Base-by-base conservation (phyloP, 2,113 vertebrate species). In the Nannospalax galili region DNA sequence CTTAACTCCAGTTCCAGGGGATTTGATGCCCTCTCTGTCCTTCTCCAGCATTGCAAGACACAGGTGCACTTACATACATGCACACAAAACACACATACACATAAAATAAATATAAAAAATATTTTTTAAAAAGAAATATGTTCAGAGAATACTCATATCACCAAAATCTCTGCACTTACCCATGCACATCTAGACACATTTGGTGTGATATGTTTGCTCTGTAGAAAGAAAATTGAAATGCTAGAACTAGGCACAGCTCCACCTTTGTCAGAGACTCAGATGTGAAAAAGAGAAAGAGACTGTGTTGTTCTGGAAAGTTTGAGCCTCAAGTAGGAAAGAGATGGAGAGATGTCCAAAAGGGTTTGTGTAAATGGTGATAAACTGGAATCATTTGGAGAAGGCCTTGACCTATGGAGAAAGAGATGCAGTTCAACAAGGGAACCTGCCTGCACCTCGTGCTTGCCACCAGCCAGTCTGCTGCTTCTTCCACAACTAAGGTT, bases 121-220 rank as follows among this genome's bases (percentile, higher is more conserved):
- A 70, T 52, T 52, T 52, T 52, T 52, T 52, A 7, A 52, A 52
- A 52, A 52, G 28, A 32, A 84, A 79, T 42, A 88, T 11, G 8
- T 16, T 88, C 26, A 30, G 40, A 48, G 64, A 56, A 84, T 87
- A 79, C 17, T 17, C 42, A 62, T 35, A 93, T 35, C 48, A 74
- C 5, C 93, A 91, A 92, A 88, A 84, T 82, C 28, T 84, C 91
- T n/a, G 20, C 16, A 17, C 90, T 48, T 70, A 84, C 30, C 37
- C n/a, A 35, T 20, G 11, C 5, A 48, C 45, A 88, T 10, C 26
- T 79, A 42, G 56, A 87, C 28, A 62, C 6, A 40, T 30, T 64
- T 40, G 11, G 37, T 37, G 11, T 17, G 1, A n/a, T 78, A 12
- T 12, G 28, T 77, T 90, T 56, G 40, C 60, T 84, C 45, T 93